Conservation (phyloP, 2,113 vertebrate species). For the Antechinus stuartii region DNA sequence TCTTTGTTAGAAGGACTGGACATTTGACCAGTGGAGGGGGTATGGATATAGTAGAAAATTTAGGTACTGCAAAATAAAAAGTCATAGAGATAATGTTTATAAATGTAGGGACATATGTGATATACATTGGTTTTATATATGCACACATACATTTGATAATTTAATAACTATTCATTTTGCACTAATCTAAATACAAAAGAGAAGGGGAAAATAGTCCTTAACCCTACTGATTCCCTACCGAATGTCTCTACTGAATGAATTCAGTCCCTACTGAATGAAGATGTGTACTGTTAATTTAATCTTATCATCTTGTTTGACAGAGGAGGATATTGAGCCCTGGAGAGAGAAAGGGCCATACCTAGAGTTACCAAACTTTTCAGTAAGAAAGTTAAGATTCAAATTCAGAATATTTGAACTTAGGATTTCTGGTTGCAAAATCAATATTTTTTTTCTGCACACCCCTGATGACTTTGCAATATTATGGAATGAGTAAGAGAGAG, state of each 20-base stretch:
- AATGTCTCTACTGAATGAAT: background rate
- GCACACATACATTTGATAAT: background rate
- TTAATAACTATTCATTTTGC: background rate
- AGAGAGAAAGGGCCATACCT: background rate
- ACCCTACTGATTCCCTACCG: too few relatives aligned
- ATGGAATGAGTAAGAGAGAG: background rate
- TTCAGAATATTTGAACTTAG: background rate
- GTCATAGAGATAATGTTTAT: too few relatives aligned
- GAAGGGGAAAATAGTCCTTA: background rate
- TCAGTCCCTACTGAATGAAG: background rate
- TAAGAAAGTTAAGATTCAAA: background rate
- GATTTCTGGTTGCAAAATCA: background rate
- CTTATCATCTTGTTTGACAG: background rate
- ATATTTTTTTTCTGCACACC: background rate
- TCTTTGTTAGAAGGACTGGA: too few relatives aligned
- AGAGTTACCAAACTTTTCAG: background rate
- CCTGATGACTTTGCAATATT: background rate
- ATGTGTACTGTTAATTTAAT: background rate
- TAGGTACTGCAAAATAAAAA: too few relatives aligned
- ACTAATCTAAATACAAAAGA: background rate
- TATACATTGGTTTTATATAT: too few relatives aligned
- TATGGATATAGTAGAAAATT: too few relatives aligned
- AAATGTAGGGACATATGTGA: too few relatives aligned
- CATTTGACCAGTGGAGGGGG: too few relatives aligned
- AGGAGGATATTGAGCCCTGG: background rate